Evolutionary conservation across 2,113 vertebrate species (phyloP), one percentile per base, ranked within the genome.

Genomic region (Ciconia boyciana): DNA sequence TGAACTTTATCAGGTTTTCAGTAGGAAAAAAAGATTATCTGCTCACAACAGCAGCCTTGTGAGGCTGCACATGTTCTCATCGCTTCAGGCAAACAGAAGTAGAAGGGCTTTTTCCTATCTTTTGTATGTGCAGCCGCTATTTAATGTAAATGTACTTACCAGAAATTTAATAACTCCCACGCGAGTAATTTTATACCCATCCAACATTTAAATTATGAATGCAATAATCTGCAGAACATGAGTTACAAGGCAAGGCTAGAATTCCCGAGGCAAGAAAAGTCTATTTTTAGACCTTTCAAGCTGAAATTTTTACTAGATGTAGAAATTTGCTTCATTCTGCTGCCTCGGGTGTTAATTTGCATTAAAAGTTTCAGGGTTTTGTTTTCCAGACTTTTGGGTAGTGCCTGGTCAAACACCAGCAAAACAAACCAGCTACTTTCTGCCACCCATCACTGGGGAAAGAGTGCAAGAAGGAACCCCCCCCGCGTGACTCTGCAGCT

Each of bases 131-230:
- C 74, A 94, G 77, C 84, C 7, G 0, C 84, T 96, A 77, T 96
- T 96, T 92, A 83, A 95, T 95, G 72, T 85, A 88, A 96, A 92
- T 82, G 90, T 76, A 80, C 94, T 95, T 65, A 85, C 34, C 82
- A 94, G 83, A 94, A 95, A 94, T 62, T 83, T 65, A 93, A 87
- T 60, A 91, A 90, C 85, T 95, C 96, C 96, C 89, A 95, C 87
- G 1, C 5, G 13, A 72, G 70, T 95, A 58, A 96, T 97, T 94
- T 93, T 66, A 94, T 87, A 85, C 87, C 92, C 89, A 91, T 90
- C 91, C 93, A 94, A 15, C 66, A 46, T 64, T 86, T 95, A 81
- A 95, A 97, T 97, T 90, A 90, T 95, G 90, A 94, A 87, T 74
- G 84, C 74, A 90, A 93, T 92, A 84, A 95, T 92, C 91, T 70